Evolutionary conservation across 2,888 invertebrate species (phyloP), one percentile per base, ranked within the genome.

Genomic region (Synanthedon andrenaeformis): DNA sequence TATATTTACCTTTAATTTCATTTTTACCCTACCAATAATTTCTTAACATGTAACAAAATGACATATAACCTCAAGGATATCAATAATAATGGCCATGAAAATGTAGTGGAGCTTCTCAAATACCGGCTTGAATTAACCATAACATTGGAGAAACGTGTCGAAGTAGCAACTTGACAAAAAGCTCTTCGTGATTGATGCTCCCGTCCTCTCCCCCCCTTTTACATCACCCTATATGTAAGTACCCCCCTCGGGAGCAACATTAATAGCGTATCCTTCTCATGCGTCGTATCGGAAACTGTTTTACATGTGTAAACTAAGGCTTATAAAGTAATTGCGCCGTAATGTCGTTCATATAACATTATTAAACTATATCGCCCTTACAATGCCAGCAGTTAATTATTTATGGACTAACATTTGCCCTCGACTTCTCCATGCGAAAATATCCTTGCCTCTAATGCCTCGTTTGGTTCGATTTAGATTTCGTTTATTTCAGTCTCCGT

Each of bases 131-230:
- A 49, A 49, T 49, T 49, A 49, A 49, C 49, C 49, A 49, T 49
- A 19, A 49, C 52, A 41, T 51, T 52, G 64, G 59, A 57, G 63
- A 65, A 67, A 70, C 66, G 69, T 73, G 71, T 72, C 73, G 73
- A 73, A 75, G 72, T 75, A 71, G 53, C 41, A 53, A 49, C 69
- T 69, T 70, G 74, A 74, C 74, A 76, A 77, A 75, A 73, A 74
- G 72, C 69, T 66, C 61, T 57, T 19, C 49, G 49, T 35, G 52
- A 78, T 77, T 78, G 76, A 78, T 78, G 76, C 65, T 58, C 55
- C 57, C 52, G 35, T 35, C 35, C 57, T 60, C 57, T 58, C 55
- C 57, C 53, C 55, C 53, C 54, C 49, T 45, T 45, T 14, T 45
- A 45, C 10, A 35, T 58, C 55, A 56, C 53, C 55, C 53, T 54